phyloP scores from a whole-genome alignment of 2,113 vertebrate genomes.

The Phylloscopus trochilus region DNA sequence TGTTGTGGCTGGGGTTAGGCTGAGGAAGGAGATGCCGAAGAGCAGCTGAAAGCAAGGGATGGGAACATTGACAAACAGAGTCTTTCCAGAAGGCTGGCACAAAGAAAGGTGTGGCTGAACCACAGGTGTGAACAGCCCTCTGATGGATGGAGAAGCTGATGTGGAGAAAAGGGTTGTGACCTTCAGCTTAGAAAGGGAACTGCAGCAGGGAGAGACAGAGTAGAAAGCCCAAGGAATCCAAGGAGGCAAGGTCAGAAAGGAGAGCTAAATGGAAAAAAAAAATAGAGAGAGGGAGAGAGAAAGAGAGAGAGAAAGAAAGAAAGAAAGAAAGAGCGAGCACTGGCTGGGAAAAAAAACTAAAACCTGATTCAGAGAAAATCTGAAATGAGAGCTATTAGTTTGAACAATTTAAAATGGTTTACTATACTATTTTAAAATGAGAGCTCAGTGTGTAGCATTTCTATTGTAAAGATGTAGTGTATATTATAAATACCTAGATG shows the following conservation, averaged over 20 bases:
- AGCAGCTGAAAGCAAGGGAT: background rate
- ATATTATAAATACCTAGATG: background rate
- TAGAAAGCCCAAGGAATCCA: background rate
- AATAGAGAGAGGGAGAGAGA: background rate
- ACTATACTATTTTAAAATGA: background rate
- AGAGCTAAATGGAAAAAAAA: background rate
- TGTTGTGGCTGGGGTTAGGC: background rate
- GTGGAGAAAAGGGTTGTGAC: background rate
- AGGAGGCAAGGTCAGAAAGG: background rate
- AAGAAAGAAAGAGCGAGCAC: too few relatives aligned
- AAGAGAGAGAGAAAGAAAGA: background rate
- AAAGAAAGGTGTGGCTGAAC: background rate
- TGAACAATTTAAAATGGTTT: background rate
- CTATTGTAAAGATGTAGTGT: background rate
- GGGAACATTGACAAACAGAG: rapidly evolving
- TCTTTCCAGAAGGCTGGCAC: background rate
- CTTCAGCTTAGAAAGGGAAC: background rate
- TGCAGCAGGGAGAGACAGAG: background rate
- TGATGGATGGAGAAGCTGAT: background rate
- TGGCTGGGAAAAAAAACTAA: background rate
- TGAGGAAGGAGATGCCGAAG: background rate
- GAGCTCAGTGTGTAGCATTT: background rate
- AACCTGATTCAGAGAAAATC: background rate
- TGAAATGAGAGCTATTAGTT: background rate
- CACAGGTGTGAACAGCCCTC: background rate